Conservation (phyloP, 2,888 invertebrate species). For the Anthophora plumipes region DNA sequence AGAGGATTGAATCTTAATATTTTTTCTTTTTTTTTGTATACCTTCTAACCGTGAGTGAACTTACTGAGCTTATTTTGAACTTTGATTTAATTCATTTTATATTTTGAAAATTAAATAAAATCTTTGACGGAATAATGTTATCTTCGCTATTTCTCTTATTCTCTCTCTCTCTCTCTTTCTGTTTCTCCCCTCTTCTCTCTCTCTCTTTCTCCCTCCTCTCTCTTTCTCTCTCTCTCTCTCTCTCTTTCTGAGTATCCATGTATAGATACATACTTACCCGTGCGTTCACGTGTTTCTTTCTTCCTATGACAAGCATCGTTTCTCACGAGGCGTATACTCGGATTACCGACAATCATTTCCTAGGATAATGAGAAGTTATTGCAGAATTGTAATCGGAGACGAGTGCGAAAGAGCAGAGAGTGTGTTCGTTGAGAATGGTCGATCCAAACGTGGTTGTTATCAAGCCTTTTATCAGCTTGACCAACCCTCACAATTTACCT, state of each 20-base stretch:
- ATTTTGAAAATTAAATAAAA: too few relatives aligned
- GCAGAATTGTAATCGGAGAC: conserved; percentile 62
- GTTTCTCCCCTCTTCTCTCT: too few relatives aligned
- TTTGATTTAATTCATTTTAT: too few relatives aligned
- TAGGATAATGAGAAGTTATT: conserved; percentile 64
- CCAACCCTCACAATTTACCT: not conserved
- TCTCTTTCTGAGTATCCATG: not conserved
- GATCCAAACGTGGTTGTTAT: conserved; percentile 22
- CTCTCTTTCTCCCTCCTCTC: too few relatives aligned
- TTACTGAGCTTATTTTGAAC: too few relatives aligned
- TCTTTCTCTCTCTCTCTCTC: too few relatives aligned
- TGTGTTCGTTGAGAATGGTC: conserved; percentile 25
- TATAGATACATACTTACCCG: not conserved
- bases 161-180: not conserved
- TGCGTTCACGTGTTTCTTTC: not conserved
- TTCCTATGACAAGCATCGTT: conserved; percentile 17
- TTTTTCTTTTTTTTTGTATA: too few relatives aligned
- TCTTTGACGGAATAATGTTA: too few relatives aligned
- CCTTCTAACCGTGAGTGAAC: too few relatives aligned
- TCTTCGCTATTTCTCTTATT: too few relatives aligned
- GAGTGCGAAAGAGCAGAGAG: conserved; percentile 51
- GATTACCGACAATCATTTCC: conserved; percentile 63
- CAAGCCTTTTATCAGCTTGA: conserved; percentile 36
- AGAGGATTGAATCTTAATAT: not conserved
- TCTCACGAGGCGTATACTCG: conserved; percentile 42